These are phyloP conservation scores for Temnothorax longispinosus DNA, from an alignment of 1,140 invertebrate species.

Conservation along the genomic window DNA sequence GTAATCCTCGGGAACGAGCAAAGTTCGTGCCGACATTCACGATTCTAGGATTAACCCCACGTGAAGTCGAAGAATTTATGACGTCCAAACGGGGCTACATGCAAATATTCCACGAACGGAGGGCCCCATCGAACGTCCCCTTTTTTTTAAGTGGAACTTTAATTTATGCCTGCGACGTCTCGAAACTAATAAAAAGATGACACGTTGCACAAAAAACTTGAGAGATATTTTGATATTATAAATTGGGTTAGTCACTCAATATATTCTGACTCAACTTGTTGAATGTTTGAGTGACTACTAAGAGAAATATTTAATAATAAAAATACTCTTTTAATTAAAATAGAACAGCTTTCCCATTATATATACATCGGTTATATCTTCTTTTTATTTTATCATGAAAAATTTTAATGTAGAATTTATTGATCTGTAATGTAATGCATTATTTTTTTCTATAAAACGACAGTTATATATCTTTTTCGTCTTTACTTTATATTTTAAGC, in stretches of 20 bases:
- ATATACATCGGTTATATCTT: neutral
- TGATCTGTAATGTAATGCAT: neutral
- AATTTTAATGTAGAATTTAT: neutral
- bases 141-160: slow-evolving; percentile 21
- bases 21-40: slow-evolving; percentile 59
- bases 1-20: slow-evolving; percentile 53
- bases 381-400: neutral
- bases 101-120: slow-evolving; percentile 46
- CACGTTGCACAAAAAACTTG: neutral
- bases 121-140: neutral
- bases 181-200: slow-evolving; percentile 31
- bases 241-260: neutral
- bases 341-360: neutral
- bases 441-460: neutral
- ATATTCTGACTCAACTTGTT: neutral
- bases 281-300: neutral
- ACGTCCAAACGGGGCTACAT: slow-evolving; percentile 19
- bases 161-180: slow-evolving; percentile 36
- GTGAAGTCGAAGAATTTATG: slow-evolving; percentile 60
- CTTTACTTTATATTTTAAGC: neutral
- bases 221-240: neutral
- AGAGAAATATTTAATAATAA: neutral
- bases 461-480: neutral
- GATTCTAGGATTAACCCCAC: slow-evolving; percentile 62
- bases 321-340: neutral